phyloP scores from a whole-genome alignment of 2,113 vertebrate genomes.

The Glaucidium brasilianum region DNA sequence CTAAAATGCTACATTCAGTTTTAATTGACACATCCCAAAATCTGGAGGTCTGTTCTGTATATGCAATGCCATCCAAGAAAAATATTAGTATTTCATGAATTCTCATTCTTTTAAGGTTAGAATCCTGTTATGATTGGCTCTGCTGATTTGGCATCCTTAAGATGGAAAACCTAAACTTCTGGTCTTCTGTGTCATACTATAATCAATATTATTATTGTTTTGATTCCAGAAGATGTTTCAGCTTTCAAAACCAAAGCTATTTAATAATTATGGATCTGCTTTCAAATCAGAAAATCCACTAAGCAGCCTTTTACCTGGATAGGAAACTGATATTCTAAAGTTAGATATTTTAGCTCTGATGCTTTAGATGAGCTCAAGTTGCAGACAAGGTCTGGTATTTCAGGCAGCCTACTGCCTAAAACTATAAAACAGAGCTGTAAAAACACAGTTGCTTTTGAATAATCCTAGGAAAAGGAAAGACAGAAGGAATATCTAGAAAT shows the following conservation, averaged over 20 bases:
- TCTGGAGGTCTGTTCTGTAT: neutral
- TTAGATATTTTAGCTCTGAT: neutral
- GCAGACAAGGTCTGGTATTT: neutral
- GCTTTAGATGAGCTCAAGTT: neutral
- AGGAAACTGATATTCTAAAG: neutral
- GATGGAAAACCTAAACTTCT: neutral
- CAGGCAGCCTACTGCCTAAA: neutral
- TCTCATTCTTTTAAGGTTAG: neutral
- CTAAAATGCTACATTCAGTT: neutral
- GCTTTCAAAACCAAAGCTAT: neutral
- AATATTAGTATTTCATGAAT: neutral
- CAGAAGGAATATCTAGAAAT: neutral
- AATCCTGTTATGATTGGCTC: neutral
- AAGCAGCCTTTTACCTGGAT: neutral
- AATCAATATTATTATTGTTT: neutral
- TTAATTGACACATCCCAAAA: neutral
- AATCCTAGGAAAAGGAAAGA: neutral
- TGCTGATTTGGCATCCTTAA: neutral
- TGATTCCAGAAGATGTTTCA: neutral
- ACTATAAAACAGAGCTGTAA: neutral
- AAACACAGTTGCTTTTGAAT: neutral
- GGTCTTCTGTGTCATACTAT: neutral
- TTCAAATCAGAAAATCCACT: neutral
- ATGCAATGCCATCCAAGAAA: neutral
- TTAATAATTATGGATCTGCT: neutral